phyloP scores from a whole-genome alignment of 1,140 invertebrate species.

The Brachystomella parvula region DNA sequence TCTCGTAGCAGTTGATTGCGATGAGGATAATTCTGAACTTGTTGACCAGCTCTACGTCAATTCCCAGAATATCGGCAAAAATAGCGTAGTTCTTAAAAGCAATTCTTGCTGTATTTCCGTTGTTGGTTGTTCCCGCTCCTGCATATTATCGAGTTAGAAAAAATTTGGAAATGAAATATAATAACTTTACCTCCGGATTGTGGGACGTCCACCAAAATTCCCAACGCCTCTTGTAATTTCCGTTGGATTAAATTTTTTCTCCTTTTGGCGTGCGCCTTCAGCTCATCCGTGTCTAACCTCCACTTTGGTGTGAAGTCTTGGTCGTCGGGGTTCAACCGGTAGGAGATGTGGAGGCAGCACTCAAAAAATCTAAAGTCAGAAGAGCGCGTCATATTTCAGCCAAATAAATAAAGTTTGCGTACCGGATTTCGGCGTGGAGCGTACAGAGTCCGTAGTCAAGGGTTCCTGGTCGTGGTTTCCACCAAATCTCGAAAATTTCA shows the following conservation, averaged over 20 bases:
- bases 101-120: constrained; percentile 2
- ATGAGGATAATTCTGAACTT: not conserved
- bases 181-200: not conserved
- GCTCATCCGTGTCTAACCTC: not conserved
- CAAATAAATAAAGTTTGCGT: no score
- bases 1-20: not conserved
- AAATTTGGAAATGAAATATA: no score
- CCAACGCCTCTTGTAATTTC: constrained; percentile 19
- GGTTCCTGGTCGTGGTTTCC: not conserved
- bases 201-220: constrained; percentile 6
- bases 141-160: no score
- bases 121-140: not conserved
- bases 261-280: not conserved
- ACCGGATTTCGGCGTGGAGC: constrained; percentile 42
- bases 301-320: constrained; percentile 3
- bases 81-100: not conserved
- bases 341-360: constrained; percentile 41
- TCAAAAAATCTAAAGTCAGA: no score
- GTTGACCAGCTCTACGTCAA: constrained; percentile 7
- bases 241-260: not conserved
- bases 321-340: constrained; percentile 3
- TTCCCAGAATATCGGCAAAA: constrained; percentile 2
- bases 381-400: no score
- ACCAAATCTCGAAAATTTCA: constrained; percentile 8
- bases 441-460: constrained; percentile 5